Conservation (phyloP, 2,888 invertebrate species). For the Brachynemurus nebulosus region DNA sequence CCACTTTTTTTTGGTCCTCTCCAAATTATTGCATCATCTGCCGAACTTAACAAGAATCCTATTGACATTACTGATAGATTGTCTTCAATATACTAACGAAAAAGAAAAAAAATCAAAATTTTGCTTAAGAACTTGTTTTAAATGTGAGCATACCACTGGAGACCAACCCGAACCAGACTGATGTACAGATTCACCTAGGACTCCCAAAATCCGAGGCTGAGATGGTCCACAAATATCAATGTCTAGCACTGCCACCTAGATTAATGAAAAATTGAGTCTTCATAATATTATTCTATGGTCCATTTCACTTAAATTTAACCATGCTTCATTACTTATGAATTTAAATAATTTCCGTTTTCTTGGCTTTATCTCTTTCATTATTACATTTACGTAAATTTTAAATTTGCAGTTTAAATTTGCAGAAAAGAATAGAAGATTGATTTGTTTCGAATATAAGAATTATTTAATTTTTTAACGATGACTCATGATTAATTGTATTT, state of each 20-base stretch:
- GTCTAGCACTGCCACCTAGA: constrained; percentile 82
- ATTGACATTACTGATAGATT: constrained; percentile 96
- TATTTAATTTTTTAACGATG: too few species aligned
- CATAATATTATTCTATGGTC: background rate
- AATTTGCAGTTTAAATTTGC: too few species aligned
- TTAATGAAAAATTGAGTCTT: constrained; percentile 15
- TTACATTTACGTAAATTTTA: too few species aligned
- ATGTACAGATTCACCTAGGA: constrained; percentile 85
- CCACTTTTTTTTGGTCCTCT: constrained; percentile 97
- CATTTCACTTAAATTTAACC: too few species aligned
- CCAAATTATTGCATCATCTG: constrained; percentile 98
- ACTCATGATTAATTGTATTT: too few species aligned
- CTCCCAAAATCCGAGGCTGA: constrained; percentile 87
- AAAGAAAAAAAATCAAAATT: constrained; percentile 21
- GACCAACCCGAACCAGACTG: constrained; percentile 96
- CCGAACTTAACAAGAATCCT: constrained; percentile 74
- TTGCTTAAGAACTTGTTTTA: background rate
- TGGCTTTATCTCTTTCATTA: too few species aligned
- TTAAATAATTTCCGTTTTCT: background rate
- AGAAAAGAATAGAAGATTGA: too few species aligned
- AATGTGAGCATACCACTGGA: constrained; percentile 58
- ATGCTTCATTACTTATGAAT: background rate
- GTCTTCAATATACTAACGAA: constrained; percentile 76
- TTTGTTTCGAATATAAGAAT: too few species aligned
- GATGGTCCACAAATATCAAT: constrained; percentile 98